phyloP scores from a whole-genome alignment of 2,888 invertebrate genomes.

The Parnassius orleans region DNA sequence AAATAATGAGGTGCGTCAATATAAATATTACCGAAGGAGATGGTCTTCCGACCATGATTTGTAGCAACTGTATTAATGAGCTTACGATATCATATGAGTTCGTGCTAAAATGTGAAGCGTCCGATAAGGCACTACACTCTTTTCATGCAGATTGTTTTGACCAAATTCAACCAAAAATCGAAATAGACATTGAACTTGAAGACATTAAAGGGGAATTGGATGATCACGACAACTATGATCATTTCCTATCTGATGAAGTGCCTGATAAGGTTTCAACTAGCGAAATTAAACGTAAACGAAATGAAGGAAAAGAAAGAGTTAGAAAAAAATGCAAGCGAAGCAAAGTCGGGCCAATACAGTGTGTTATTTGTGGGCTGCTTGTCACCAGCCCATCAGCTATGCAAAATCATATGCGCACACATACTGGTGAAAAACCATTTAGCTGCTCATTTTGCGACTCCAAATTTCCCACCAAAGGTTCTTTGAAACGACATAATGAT shows the following conservation, averaged over 20 bases:
- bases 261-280: slow-evolving; percentile 7
- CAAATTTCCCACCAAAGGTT: slow-evolving; percentile 57
- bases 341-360: slow-evolving; percentile 53
- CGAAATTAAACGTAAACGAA: slow-evolving; percentile 30
- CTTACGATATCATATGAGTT: slow-evolving; percentile 56
- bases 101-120: slow-evolving; percentile 58
- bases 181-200: slow-evolving; percentile 37
- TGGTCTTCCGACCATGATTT: slow-evolving; percentile 60
- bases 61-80: slow-evolving; percentile 54
- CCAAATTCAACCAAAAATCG: slow-evolving; percentile 31
- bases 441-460: slow-evolving; percentile 52
- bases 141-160: slow-evolving; percentile 38
- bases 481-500: slow-evolving; percentile 57
- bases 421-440: slow-evolving; percentile 70
- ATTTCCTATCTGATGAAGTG: slow-evolving; percentile 17
- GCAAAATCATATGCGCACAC: slow-evolving; percentile 62
- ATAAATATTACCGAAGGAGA: slow-evolving; percentile 57
- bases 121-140: slow-evolving; percentile 57
- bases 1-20: slow-evolving; percentile 60
- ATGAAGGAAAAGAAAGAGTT: slow-evolving; percentile 30
- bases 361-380: slow-evolving; percentile 58
- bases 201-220: slow-evolving; percentile 44
- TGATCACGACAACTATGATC: slow-evolving; percentile 31
- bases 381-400: slow-evolving; percentile 57
- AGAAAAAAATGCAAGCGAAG: slow-evolving; percentile 40